These are phyloP conservation scores for Rotaria macrura DNA, from an alignment of 2,888 invertebrate genomes.

Conservation along the genomic window DNA sequence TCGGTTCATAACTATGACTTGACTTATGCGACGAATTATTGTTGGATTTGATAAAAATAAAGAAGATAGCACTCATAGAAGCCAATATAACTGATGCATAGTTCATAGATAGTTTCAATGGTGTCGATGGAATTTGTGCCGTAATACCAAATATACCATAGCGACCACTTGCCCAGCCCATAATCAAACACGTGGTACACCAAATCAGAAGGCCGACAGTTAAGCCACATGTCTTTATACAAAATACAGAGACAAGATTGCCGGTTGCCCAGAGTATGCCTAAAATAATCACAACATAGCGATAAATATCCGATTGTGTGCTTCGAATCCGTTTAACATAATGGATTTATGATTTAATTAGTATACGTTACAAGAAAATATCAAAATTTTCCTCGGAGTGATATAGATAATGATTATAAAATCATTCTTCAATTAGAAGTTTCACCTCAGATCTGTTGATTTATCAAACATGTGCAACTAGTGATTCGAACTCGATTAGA, in stretches of 20 bases:
- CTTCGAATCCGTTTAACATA: too few relatives aligned
- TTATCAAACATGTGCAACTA: too few relatives aligned
- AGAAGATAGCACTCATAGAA: slow-evolving; percentile 26
- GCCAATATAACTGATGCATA: slow-evolving; percentile 26
- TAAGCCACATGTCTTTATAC: slow-evolving; percentile 52
- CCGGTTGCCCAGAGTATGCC: slow-evolving; percentile 39
- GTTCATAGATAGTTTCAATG: slow-evolving; percentile 8
- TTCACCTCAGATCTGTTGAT: too few relatives aligned
- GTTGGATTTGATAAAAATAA: slow-evolving; percentile 32
- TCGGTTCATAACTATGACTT: too few relatives aligned
- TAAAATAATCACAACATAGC: slow-evolving; percentile 34
- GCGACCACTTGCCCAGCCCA: slow-evolving; percentile 52
- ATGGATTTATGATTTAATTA: too few relatives aligned
- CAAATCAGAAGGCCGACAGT: slow-evolving; percentile 52
- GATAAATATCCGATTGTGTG: slow-evolving; percentile 48
- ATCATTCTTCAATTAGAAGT: too few relatives aligned
- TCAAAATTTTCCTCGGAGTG: too few relatives aligned
- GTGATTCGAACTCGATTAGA: too few relatives aligned
- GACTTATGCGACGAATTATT: too few relatives aligned
- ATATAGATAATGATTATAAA: too few relatives aligned
- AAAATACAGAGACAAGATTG: slow-evolving; percentile 51
- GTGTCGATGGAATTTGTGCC: not conserved
- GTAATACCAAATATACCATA: slow-evolving; percentile 35
- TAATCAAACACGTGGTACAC: slow-evolving; percentile 50
- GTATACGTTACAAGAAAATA: too few relatives aligned